Evolutionary conservation across 1,140 invertebrate species (phyloP).

Genomic region (Zaprionus nigranus): DNA sequence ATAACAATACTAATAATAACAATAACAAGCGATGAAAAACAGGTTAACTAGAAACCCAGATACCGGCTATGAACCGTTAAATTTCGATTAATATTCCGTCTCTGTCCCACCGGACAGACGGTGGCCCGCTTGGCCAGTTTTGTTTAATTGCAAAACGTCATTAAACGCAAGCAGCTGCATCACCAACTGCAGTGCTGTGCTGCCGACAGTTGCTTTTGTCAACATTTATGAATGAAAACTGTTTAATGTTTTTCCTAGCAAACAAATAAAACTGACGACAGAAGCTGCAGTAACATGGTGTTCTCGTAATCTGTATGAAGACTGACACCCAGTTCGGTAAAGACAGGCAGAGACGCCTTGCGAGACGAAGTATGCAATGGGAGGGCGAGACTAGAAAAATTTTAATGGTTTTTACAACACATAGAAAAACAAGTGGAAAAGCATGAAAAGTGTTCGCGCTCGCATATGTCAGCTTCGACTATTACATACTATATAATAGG

Average conservation of each 20-base stretch:
- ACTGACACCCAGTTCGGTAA: not conserved
- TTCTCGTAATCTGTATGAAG: not conserved
- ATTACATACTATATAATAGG: not conserved
- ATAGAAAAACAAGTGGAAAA: not conserved
- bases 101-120: not conserved
- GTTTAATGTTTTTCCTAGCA: constrained; percentile 22
- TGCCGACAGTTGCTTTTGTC: constrained; percentile 34
- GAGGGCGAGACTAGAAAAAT: not conserved
- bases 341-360: not conserved
- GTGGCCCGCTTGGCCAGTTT: constrained; percentile 3
- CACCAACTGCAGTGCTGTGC: not conserved
- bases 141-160: constrained; percentile 52
- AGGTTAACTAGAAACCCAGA: constrained; percentile 73
- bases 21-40: constrained; percentile 43
- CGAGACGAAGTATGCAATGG: not conserved
- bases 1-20: constrained; percentile 49
- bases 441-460: not conserved
- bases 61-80: constrained; percentile 36
- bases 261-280: not conserved
- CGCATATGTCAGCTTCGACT: not conserved
- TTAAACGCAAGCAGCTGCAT: constrained; percentile 34
- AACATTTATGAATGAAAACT: constrained; percentile 68
- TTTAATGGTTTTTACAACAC: not conserved
- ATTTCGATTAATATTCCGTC: constrained; percentile 37
- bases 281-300: constrained; percentile 3